Percentiles rank a stretch among this genome's conserved stretches.
Conservation (phyloP, 2,797 vertebrate genomes). For the Paguma larvata region DNA sequence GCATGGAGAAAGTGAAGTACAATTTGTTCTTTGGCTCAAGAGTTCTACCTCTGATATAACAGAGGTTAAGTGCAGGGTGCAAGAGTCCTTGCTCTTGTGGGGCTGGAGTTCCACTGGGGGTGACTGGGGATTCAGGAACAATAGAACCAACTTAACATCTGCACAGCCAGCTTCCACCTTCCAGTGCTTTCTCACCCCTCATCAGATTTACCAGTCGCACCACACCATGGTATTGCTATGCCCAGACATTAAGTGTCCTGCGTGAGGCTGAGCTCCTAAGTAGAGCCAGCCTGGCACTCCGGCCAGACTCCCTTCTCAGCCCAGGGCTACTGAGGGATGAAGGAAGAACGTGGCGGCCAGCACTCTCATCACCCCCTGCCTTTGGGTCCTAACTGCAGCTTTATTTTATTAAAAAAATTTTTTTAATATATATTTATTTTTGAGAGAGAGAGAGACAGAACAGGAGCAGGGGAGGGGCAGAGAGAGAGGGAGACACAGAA, state of each 20-base stretch:
- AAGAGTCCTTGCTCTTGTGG: background rate
- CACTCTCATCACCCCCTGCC: background rate
- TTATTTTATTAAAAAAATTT: background rate
- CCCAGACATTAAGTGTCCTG: background rate
- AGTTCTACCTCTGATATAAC: background rate
- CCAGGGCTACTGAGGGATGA: background rate
- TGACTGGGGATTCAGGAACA: background rate
- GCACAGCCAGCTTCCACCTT: background rate
- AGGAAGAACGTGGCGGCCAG: background rate
- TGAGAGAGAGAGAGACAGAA: too few relatives aligned
- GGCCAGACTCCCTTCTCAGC: background rate
- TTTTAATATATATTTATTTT: too few relatives aligned
- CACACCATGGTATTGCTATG: fast-evolving
- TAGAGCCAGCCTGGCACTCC: background rate
- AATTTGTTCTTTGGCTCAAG: background rate
- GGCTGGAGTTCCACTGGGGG: background rate
- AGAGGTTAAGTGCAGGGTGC: background rate
- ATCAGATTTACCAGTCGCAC: background rate
- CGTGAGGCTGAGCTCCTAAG: background rate
- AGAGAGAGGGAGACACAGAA: too few relatives aligned
- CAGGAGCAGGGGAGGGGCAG: too few relatives aligned
- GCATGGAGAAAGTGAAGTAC: background rate
- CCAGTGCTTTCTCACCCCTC: background rate
- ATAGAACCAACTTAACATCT: background rate
- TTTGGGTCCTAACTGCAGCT: background rate